Evolutionary conservation across 2,888 invertebrate genomes (phyloP).

Genomic region (Xestia sexstrigata): DNA sequence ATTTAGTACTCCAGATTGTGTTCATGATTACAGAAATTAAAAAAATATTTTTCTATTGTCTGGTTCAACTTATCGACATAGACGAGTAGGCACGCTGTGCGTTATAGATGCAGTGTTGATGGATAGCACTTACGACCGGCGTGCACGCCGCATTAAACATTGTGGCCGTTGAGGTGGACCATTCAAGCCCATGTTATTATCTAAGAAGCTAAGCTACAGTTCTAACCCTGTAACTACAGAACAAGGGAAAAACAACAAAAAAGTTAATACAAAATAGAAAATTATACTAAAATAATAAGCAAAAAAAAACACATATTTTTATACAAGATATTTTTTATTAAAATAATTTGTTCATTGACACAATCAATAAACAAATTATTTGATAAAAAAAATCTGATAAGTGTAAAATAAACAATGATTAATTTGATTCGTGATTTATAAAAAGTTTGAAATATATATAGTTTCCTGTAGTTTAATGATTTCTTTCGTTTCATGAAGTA

Average conservation of each 20-base stretch:
- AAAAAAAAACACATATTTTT: neutral
- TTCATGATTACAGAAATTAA: neutral
- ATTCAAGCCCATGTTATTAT: neutral
- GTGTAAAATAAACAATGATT: conserved; percentile 32
- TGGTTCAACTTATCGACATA: conserved; percentile 36
- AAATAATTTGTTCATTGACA: too few relatives aligned
- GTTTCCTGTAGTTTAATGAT: neutral
- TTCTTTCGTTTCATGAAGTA: neutral
- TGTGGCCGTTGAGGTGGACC: conserved; percentile 31
- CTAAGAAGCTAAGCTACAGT: neutral
- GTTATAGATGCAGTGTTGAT: conserved; percentile 58
- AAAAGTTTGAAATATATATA: neutral
- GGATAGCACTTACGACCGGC: conserved; percentile 48
- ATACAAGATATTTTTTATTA: too few relatives aligned
- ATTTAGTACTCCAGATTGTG: neutral
- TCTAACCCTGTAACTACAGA: neutral
- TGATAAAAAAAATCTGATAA: neutral
- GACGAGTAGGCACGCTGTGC: conserved; percentile 40
- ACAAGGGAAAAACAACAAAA: neutral
- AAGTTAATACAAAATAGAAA: neutral
- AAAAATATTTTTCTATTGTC: too few relatives aligned
- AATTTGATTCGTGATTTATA: conserved; percentile 3
- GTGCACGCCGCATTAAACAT: conserved; percentile 39
- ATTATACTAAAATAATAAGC: neutral
- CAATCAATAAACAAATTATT: neutral